Evolutionary conservation across 2,888 invertebrate genomes (phyloP).

Genomic region (Sinodicranocentrus sp.): DNA sequence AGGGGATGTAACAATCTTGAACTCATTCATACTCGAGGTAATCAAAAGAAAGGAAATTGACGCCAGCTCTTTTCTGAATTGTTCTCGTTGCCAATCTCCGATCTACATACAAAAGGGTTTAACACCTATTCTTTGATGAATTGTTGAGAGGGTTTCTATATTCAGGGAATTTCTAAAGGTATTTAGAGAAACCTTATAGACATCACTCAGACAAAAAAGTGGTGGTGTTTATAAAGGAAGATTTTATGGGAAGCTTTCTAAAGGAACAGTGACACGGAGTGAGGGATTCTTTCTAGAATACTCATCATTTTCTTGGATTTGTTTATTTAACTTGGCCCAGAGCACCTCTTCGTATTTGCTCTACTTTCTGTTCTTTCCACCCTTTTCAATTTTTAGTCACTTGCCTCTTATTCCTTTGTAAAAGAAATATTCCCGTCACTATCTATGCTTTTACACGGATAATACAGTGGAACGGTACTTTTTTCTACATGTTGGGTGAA

Average conservation of each 20-base stretch:
- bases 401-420: not conserved
- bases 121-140: not conserved
- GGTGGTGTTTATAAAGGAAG: not conserved
- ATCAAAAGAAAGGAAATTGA: not conserved
- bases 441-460: not conserved
- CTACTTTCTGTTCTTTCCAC: conserved; percentile 7
- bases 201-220: not conserved
- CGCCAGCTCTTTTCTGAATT: not conserved
- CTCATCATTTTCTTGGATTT: conserved; percentile 32
- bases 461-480: no score
- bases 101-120: not conserved
- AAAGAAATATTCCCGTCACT: not conserved
- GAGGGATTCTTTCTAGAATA: not conserved
- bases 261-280: conserved; percentile 30
- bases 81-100: no score
- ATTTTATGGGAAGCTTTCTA: not conserved
- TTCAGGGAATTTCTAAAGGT: no score
- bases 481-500: not conserved
- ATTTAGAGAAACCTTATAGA: not conserved
- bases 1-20: not conserved
- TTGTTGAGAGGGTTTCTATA: not conserved
- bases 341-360: conserved; percentile 36
- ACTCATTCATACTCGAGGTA: not conserved
- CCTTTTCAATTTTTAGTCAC: conserved; percentile 18
- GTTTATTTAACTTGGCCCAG: conserved; percentile 53